These are phyloP conservation scores for Rhorus exstirpatorius DNA, from an alignment of 2,888 invertebrate genomes.

Conservation along the genomic window DNA sequence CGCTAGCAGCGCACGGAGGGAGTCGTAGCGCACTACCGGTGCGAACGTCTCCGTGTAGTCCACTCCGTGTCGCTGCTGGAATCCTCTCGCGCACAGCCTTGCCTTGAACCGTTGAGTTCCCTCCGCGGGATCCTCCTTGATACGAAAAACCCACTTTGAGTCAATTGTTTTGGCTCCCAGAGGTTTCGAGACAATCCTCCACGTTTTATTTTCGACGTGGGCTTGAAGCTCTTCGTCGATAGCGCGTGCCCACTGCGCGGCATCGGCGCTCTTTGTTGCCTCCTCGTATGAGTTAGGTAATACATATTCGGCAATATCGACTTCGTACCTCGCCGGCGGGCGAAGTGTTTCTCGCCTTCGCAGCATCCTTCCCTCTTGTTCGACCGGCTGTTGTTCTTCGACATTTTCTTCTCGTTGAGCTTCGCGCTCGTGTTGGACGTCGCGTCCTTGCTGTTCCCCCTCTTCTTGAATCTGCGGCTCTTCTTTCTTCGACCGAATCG, in stretches of 20 bases:
- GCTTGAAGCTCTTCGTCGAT: constrained; percentile 36
- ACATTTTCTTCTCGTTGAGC: too few relatives aligned
- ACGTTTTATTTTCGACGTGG: constrained; percentile 43
- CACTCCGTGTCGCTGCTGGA: constrained; percentile 28
- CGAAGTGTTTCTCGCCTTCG: neutral
- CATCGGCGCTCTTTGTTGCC: constrained; percentile 46
- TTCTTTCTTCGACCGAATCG: too few relatives aligned
- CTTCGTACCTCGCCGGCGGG: neutral
- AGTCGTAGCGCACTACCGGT: constrained; percentile 45
- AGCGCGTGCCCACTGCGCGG: constrained; percentile 45
- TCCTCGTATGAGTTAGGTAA: constrained; percentile 51
- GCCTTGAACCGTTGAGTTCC: constrained; percentile 34
- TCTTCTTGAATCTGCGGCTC: too few relatives aligned
- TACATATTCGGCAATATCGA: constrained; percentile 38
- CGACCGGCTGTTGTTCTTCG: too few relatives aligned
- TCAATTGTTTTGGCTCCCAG: constrained; percentile 25
- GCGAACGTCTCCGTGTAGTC: constrained; percentile 53
- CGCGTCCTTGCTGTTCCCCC: too few relatives aligned
- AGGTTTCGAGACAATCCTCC: constrained; percentile 39
- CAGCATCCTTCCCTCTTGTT: constrained; percentile 9
- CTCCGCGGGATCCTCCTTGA: neutral
- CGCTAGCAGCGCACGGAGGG: constrained; percentile 6
- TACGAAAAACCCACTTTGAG: constrained; percentile 53
- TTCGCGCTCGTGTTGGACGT: too few relatives aligned
- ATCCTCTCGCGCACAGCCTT: constrained; percentile 52